Base-by-base conservation (phyloP, 2,888 invertebrate genomes). In the Drepanosiphum platanoidis region DNA sequence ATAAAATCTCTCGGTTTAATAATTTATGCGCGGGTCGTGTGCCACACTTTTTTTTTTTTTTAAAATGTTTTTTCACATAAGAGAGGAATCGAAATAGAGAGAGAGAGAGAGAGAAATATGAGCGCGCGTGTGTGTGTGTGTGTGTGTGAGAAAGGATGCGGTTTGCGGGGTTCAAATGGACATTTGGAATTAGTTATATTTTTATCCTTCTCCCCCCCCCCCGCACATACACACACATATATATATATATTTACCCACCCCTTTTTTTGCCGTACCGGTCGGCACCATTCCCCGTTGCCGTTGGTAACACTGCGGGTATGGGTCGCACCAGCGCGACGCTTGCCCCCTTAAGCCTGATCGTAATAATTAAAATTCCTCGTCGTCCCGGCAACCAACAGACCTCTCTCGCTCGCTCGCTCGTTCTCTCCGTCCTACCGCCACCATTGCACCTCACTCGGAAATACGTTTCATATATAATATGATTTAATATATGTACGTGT, bases 301-400 rank as follows among this genome's bases (percentile, higher is more conserved):
- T 74, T 84, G 75, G 84, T 75, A 84, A 84, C 84, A 84, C 74
- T 84, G 61, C 30, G 66, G 75, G 71, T 72, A 72, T 61, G 81
- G 81, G 66, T 52, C 66, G 75, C 72, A 64, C 72, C 58, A 74
- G 74, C 83, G 74, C 83, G 71, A 58, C 32, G 82, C 72, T 72
- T 71, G 72, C 84, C 74, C 75, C 84, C 77, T 74, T 74, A 74
- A 84, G 75, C 66, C 77, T 66, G 84, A 68, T 74, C 84, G 77
- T 75, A 81, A 81, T 81, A 81, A 81, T 81, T 81, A 81, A 81
- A 81, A 81, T 81, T 81, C 81, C 81, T 81, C 75, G 84, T 84
- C 52, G 84, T 84, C 84, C 84, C 58, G 84, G 84, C 84, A 84
- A 84, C 84, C 84, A 68, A 58, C 81, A 72, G 32, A 81, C 71